Conservation (phyloP, 1,140 invertebrate genomes). For the Drosophila varians region DNA sequence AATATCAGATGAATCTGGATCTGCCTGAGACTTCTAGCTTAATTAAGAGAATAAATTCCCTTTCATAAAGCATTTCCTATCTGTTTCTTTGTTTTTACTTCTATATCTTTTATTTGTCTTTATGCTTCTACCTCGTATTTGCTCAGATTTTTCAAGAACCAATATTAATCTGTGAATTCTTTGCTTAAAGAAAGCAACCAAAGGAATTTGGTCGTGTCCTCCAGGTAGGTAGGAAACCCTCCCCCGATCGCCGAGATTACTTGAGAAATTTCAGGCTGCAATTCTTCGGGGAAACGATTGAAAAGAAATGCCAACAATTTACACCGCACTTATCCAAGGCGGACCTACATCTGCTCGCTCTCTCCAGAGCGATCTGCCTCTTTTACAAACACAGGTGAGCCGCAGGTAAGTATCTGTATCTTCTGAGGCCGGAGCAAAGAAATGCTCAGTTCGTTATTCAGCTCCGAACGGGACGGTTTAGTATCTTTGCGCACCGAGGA, state of each 20-base stretch:
- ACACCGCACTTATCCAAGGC: slow-evolving; percentile 62
- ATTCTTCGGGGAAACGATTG: slow-evolving; percentile 62
- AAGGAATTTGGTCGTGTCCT: slow-evolving; percentile 39
- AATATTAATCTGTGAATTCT: slow-evolving; percentile 24
- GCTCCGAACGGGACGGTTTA: slow-evolving; percentile 51
- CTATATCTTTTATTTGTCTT: no score
- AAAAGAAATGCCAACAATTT: slow-evolving; percentile 75
- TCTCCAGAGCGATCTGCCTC: slow-evolving; percentile 11
- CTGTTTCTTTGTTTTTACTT: no score
- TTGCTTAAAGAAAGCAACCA: slow-evolving; percentile 35
- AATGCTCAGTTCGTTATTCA: slow-evolving; percentile 49
- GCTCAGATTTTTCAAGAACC: neutral
- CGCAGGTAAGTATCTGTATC: slow-evolving; percentile 20
- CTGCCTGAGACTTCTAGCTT: neutral
- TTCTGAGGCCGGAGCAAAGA: slow-evolving; percentile 23
- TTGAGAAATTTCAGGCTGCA: slow-evolving; percentile 52
- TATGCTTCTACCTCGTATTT: neutral
- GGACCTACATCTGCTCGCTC: slow-evolving; percentile 51
- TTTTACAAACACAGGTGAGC: neutral
- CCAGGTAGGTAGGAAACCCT: slow-evolving; percentile 46
- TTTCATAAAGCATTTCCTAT: neutral
- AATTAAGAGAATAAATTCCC: neutral
- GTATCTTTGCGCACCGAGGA: slow-evolving; percentile 3
- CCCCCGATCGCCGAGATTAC: neutral
- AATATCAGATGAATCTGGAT: neutral